Conservation (phyloP, 2,113 vertebrate genomes). For the Pteruthius melanotis region DNA sequence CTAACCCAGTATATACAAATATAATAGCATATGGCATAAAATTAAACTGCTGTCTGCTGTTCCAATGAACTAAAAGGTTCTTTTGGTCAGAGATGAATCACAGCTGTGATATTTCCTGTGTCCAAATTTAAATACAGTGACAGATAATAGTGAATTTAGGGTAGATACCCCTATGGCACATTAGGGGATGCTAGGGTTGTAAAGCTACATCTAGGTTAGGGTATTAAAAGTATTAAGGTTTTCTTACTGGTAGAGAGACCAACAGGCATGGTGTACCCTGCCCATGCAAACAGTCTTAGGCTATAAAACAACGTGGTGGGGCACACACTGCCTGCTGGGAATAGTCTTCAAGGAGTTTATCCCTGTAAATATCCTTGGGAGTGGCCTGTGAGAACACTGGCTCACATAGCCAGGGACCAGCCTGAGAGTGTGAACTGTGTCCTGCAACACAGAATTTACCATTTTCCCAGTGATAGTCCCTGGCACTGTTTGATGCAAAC, state of each 20-base stretch:
- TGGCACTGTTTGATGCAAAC: background rate
- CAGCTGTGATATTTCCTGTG: background rate
- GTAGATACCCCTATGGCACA: background rate
- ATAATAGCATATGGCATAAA: background rate
- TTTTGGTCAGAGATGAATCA: background rate
- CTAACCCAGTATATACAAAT: background rate
- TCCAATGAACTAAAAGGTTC: background rate
- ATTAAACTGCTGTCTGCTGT: background rate
- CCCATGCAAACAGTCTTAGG: background rate
- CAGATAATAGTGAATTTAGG: background rate
- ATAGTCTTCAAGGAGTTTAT: background rate
- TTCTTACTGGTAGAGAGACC: background rate
- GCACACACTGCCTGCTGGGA: background rate
- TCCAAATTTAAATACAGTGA: background rate
- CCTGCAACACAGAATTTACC: background rate
- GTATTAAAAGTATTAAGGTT: background rate
- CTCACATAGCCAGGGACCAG: background rate
- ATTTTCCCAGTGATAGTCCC: background rate
- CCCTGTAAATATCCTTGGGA: background rate
- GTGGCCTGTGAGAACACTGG: background rate
- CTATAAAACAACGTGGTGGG: fast-evolving
- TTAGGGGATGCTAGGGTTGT: background rate
- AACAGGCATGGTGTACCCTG: background rate
- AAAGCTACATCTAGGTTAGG: background rate
- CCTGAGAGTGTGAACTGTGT: background rate